These are phyloP conservation scores for Cephalotes varians DNA, from an alignment of 2,888 invertebrate species.

Conservation along the genomic window DNA sequence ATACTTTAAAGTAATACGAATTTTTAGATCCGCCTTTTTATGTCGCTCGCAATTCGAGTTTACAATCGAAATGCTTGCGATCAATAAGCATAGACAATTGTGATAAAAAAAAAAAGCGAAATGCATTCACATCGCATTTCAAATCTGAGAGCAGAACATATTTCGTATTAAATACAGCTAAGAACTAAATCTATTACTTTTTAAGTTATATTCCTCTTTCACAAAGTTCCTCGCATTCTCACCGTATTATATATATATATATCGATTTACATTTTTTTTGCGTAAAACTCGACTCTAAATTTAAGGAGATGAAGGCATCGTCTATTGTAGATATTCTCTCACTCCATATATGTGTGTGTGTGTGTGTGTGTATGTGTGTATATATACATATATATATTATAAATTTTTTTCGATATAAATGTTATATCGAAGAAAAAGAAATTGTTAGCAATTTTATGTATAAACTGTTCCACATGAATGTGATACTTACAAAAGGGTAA, in stretches of 20 bases:
- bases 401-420: too few species aligned
- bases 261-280: slow-evolving; percentile 33
- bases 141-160: slow-evolving; percentile 2
- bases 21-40: slow-evolving; percentile 21
- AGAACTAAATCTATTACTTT: slow-evolving; percentile 30
- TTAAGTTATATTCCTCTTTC: slow-evolving; percentile 42
- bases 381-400: slow-evolving; percentile 1
- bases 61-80: slow-evolving; percentile 21
- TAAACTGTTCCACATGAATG: slow-evolving; percentile 63
- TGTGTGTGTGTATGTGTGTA: slow-evolving; percentile 20
- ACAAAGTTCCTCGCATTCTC: slow-evolving; percentile 38
- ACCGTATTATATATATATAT: background rate
- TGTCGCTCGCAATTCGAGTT: slow-evolving; percentile 22
- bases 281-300: slow-evolving; percentile 35
- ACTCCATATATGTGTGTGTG: slow-evolving; percentile 20
- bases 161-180: slow-evolving; percentile 21
- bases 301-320: slow-evolving; percentile 44
- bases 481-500: slow-evolving; percentile 67
- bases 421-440: slow-evolving; percentile 29
- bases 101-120: slow-evolving; percentile 27
- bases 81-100: slow-evolving; percentile 30
- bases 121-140: background rate
- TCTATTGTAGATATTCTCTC: slow-evolving; percentile 65
- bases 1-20: slow-evolving; percentile 25
- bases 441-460: slow-evolving; percentile 49